These are phyloP conservation scores for Emydura subglobosa DNA, from an alignment of 2,113 vertebrate genomes.

Conservation along the genomic window DNA sequence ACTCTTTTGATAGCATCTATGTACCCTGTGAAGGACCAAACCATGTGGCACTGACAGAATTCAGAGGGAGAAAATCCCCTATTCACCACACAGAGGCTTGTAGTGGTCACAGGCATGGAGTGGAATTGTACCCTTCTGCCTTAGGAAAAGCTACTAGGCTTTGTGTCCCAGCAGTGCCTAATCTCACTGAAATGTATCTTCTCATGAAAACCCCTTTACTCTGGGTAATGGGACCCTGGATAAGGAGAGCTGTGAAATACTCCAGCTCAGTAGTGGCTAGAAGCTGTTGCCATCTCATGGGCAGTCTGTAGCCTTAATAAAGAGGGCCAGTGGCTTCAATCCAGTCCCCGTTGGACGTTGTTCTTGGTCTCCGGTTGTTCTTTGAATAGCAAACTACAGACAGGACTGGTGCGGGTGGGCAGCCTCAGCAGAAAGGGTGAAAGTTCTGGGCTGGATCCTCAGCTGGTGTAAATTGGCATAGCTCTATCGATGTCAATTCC, in stretches of 20 bases:
- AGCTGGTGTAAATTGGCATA: too few relatives aligned
- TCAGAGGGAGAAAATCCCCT: background rate
- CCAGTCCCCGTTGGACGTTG: too few relatives aligned
- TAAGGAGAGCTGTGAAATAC: accelerated
- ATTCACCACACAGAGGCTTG: accelerated
- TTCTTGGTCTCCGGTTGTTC: too few relatives aligned
- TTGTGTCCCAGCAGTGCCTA: background rate
- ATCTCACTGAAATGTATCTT: accelerated
- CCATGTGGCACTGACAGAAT: background rate
- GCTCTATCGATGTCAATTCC: too few relatives aligned
- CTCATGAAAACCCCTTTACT: background rate
- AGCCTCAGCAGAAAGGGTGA: too few relatives aligned
- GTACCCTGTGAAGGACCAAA: background rate
- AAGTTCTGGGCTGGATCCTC: too few relatives aligned
- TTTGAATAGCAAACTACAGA: too few relatives aligned
- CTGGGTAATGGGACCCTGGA: background rate
- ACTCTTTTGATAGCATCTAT: accelerated
- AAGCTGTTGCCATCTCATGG: background rate
- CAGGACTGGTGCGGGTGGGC: too few relatives aligned
- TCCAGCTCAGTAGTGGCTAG: background rate
- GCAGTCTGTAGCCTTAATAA: accelerated
- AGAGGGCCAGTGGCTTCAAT: accelerated
- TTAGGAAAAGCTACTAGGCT: background rate
- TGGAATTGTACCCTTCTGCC: accelerated
- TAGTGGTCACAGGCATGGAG: accelerated